Evolutionary conservation across 2,797 vertebrate genomes (phyloP).

Genomic region (Meda fulgida): DNA sequence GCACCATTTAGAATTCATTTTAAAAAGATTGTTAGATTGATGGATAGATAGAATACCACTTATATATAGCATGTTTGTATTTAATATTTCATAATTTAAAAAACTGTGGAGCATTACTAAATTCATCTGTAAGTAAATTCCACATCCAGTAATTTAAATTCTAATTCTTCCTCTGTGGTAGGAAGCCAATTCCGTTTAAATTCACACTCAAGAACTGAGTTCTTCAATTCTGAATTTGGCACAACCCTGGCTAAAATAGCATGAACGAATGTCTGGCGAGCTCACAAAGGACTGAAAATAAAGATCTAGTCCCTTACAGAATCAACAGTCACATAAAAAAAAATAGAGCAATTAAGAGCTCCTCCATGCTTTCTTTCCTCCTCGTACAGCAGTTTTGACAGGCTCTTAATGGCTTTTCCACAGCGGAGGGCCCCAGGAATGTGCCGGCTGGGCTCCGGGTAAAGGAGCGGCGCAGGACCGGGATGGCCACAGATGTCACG

Average conservation of each 20-base stretch:
- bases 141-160: neutral
- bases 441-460: conserved; percentile 21
- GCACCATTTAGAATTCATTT: neutral
- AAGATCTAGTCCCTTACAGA: conserved; percentile 23
- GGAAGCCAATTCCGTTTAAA: neutral
- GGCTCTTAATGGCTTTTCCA: conserved; percentile 44
- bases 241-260: neutral
- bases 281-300: conserved; percentile 33
- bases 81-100: neutral
- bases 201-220: too few relatives aligned
- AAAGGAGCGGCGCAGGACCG: conserved; percentile 50
- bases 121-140: neutral
- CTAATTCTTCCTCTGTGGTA: neutral
- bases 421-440: conserved; percentile 19
- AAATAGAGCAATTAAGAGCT: conserved; percentile 16
- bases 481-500: conserved; percentile 63
- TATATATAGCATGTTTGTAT: neutral
- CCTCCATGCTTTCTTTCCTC: conserved; percentile 16
- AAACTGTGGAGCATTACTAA: neutral
- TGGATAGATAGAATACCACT: neutral
- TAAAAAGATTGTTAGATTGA: neutral
- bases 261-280: neutral
- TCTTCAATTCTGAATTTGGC: neutral
- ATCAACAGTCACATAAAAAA: conserved; percentile 35
- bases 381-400: conserved; percentile 37